Evolutionary conservation across 2,797 vertebrate species (phyloP), one percentile per base, ranked within the genome.

Genomic region (Taeniopygia guttata): DNA sequence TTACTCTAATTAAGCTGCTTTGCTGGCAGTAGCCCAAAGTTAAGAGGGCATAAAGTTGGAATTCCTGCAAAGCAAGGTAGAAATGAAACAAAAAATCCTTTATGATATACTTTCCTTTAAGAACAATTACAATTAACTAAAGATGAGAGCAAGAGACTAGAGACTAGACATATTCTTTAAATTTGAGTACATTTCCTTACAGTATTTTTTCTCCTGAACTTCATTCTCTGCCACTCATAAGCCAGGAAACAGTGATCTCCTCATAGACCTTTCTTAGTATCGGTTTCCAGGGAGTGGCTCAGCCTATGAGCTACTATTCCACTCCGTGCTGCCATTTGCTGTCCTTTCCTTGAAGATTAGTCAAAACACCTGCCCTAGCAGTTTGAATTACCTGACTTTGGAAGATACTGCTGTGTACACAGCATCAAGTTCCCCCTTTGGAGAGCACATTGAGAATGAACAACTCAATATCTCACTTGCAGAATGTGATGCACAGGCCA

Each of bases 11-110:
- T 68, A 80, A 87, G 19, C 48, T 51, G 58, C n/a, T 42, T 5
- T 78, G 66, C 66, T 88, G 66, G 30, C 82, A 85, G 58, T 30
- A 81, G 60, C 40, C 11, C 43, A 10, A 75, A 69, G 23, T 72
- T 51, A 77, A 58, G 43, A 73, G 48, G 49, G 26, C 62, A 73
- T 51, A 43, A 91, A 78, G 21, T 16, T 68, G 16, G 25, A 86
- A 86, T 81, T 94, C 66, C 51, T 58, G 52, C 25, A 88, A 90
- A 84, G 46, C 48, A 68, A 78, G 66, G 62, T n/a, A 52, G 79
- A 95, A 90, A 83, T 36, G 11, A 68, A 26, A 68, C 13, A 48
- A 93, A 85, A 93, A 76, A 11, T 43, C 38, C 38, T 84, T 67
- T 60, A n/a, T 2, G 0, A 42, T 54, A 55, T 18, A 66, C 10